A percentile compares a stretch with the other conserved stretches of the same genome.
Evolutionary conservation across 2,888 invertebrate species (phyloP).

Genomic region (Tetramorium bicarinatum): DNA sequence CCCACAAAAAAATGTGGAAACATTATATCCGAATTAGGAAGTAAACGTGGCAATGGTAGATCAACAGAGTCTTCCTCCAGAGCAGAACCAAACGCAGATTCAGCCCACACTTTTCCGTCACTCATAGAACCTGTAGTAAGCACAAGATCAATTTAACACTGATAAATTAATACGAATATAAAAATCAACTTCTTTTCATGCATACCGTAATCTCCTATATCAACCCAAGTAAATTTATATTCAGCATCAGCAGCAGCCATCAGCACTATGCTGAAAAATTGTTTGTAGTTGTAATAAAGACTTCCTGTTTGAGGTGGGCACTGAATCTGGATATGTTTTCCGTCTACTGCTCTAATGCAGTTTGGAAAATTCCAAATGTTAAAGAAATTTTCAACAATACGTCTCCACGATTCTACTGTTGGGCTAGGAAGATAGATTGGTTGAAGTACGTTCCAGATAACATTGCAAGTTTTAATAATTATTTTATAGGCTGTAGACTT

Average conservation of each 20-base stretch:
- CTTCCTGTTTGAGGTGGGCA: background rate
- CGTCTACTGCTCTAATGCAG: background rate
- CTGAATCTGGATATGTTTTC: constrained; percentile 2
- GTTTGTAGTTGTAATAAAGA: background rate
- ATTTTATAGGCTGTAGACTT: constrained; percentile 6
- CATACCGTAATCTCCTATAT: constrained; percentile 9
- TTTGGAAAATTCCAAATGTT: constrained; percentile 9
- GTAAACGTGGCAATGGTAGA: background rate
- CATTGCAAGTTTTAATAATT: constrained; percentile 10
- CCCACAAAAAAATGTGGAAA: background rate
- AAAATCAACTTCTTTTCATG: background rate
- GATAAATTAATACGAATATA: background rate
- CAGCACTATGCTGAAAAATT: constrained; percentile 1
- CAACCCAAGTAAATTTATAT: background rate
- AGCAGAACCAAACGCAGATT: background rate
- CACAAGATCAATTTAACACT: background rate
- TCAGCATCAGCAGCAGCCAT: constrained; percentile 7
- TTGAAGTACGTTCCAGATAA: constrained; percentile 6
- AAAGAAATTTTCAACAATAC: background rate
- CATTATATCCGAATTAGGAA: background rate
- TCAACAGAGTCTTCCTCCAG: background rate
- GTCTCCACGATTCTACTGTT: background rate
- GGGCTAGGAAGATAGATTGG: constrained; percentile 5
- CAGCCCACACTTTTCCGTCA: background rate
- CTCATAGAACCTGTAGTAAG: background rate